phyloP scores from a whole-genome alignment of 2,113 vertebrate genomes.

The Bagarius yarrelli region DNA sequence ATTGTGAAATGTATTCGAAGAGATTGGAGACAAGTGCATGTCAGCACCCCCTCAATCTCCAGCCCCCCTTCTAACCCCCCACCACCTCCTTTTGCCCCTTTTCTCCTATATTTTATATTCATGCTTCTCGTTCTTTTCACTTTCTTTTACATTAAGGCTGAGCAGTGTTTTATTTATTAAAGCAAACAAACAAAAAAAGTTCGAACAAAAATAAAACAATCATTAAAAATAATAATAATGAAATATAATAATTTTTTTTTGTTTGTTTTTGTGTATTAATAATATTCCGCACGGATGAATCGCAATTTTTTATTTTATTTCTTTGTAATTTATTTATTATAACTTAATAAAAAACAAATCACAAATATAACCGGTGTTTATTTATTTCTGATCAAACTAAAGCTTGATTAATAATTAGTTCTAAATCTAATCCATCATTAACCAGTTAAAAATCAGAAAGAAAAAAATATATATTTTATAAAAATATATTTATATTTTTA shows the following conservation, averaged over 20 bases:
- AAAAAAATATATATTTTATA: too few relatives aligned
- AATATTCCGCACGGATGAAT: not conserved
- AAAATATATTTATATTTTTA: not conserved
- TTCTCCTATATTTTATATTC: conserved; percentile 65
- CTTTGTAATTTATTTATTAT: not conserved
- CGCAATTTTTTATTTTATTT: not conserved
- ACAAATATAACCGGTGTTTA: conserved; percentile 57
- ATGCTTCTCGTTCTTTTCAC: conserved; percentile 36
- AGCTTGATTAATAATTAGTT: not conserved
- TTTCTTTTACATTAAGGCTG: conserved; percentile 72
- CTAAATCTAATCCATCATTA: not conserved
- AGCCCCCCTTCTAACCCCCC: conserved; percentile 43
- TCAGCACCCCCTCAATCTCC: conserved; percentile 79
- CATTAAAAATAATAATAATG: not conserved
- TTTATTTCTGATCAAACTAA: conserved; percentile 42
- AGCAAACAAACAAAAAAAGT: conserved; percentile 56
- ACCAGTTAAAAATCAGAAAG: not conserved
- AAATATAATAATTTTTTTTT: too few relatives aligned
- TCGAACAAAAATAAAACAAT: conserved; percentile 46
- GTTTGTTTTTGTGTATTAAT: not conserved
- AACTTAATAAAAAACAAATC: conserved; percentile 8
- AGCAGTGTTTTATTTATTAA: conserved; percentile 68
- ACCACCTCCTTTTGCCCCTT: conserved; percentile 27
- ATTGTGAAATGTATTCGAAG: conserved; percentile 99
- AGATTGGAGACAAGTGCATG: conserved; percentile 97